A percentile compares a stretch with the other conserved stretches of the same genome.
These are phyloP conservation scores for Passer domesticus DNA, from an alignment of 2,113 vertebrate species.

Conservation along the genomic window DNA sequence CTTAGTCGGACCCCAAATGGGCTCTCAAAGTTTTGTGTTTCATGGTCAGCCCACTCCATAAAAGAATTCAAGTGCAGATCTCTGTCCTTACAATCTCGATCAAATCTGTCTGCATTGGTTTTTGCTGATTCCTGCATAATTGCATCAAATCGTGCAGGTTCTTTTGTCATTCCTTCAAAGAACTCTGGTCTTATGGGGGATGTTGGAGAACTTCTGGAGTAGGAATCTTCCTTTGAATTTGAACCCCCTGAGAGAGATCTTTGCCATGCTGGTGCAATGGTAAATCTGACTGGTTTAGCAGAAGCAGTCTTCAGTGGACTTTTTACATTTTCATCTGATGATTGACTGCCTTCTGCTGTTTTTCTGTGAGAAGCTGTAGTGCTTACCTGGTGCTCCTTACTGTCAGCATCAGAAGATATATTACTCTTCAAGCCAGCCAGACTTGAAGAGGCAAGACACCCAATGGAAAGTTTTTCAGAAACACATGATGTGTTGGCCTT, in stretches of 20 bases:
- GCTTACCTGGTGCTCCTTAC: not conserved
- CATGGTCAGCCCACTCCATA: not conserved
- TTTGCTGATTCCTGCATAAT: not conserved
- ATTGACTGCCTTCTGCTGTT: not conserved
- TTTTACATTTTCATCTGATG: constrained; percentile 1
- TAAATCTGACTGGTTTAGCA: constrained; percentile 70
- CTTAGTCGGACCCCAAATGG: constrained; percentile 85
- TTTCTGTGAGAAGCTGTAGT: not conserved
- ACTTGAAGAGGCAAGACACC: not conserved
- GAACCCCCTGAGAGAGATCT: constrained; percentile 66
- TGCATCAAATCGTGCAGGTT: not conserved
- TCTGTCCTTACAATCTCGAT: not conserved
- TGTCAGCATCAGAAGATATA: not conserved
- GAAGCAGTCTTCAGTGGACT: not conserved
- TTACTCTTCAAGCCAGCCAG: not conserved
- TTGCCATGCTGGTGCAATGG: constrained; percentile 77
- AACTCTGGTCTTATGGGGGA: constrained; percentile 20
- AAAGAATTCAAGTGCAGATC: not conserved
- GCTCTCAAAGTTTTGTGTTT: constrained; percentile 67
- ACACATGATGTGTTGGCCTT: not conserved
- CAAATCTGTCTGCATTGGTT: not conserved
- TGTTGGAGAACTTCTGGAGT: not conserved
- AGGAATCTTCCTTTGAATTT: constrained; percentile 51
- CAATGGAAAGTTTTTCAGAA: not conserved
- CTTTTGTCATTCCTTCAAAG: constrained; percentile 37